A percentile compares a stretch with the other conserved stretches of the same genome.
These are phyloP conservation scores for Acronicta leporina DNA, from an alignment of 2,888 invertebrate genomes.

Conservation along the genomic window DNA sequence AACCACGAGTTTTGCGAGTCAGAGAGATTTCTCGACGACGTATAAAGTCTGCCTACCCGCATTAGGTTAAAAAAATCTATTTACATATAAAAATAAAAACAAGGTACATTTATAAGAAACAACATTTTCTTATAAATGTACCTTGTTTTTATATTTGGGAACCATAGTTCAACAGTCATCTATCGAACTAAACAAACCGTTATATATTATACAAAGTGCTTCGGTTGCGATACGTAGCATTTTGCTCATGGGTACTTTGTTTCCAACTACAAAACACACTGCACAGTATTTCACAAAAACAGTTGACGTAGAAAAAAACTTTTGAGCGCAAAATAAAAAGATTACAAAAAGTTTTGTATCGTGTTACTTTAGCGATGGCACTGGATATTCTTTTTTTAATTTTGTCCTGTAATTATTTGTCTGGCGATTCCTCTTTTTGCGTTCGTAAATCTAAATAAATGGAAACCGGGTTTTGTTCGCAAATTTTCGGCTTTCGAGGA, in stretches of 20 bases:
- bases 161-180: too few relatives aligned
- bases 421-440: constrained; percentile 47
- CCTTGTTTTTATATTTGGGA: too few relatives aligned
- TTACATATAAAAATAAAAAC: too few relatives aligned
- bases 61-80: too few relatives aligned
- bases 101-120: too few relatives aligned
- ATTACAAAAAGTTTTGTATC: constrained; percentile 50
- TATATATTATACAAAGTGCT: constrained; percentile 2
- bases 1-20: too few relatives aligned
- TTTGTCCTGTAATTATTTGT: constrained; percentile 60
- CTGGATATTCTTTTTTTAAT: constrained; percentile 53
- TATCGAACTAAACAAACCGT: too few relatives aligned
- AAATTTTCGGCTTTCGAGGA: constrained; percentile 35
- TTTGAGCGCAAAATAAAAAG: constrained; percentile 29
- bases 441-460: constrained; percentile 57
- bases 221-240: constrained; percentile 27
- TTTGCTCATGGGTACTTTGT: constrained; percentile 45
- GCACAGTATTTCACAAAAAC: constrained; percentile 46
- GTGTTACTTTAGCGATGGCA: constrained; percentile 44
- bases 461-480: constrained; percentile 34
- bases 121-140: too few relatives aligned
- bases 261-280: constrained; percentile 47
- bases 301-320: constrained; percentile 51
- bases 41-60: too few relatives aligned
- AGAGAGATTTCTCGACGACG: too few relatives aligned